Base-by-base conservation (phyloP, 2,888 invertebrate species). In the Nemurella pictetii region DNA sequence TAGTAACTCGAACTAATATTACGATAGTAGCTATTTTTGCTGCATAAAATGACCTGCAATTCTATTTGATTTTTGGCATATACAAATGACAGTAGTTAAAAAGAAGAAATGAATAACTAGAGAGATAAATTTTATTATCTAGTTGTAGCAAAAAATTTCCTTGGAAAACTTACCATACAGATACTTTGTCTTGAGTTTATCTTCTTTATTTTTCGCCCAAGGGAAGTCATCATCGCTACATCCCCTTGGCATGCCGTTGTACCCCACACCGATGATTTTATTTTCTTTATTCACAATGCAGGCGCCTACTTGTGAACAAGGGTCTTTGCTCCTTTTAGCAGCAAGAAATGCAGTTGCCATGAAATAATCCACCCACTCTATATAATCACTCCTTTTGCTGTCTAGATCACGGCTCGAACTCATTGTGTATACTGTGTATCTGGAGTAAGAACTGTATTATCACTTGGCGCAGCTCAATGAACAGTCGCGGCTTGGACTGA, bases 231-330 rank as follows among this genome's bases (percentile, higher is more conserved):
- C 96, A 90, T 99, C 99, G 88, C 91, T 91, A 89, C 98, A 99
- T 3, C 96, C 97, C 85, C 91, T 93, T 0, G 99, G 99, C 95
- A 99, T 97, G 0, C 99, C 99, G 92, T 99, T 99, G 89, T 99
- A 99, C 86, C 99, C 99, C 86, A 98, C 93, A 28, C 97, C 97
- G 80, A 99, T 95, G 88, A 99, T 96, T 90, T 94, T 95, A 78
- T 97, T 96, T 0, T 96, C 94, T 35, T 92, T 90, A 89, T 97
- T 96, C 0, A 98, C 97, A 88, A 99, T 95, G 89, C 98, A 98
- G 5, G 98, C 98, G 3, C 99, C 99, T 26, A 98, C 98, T 93
- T 99, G 98, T 1, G 95, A 95, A 84, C 91, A 92, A 0, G 99
- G 99, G 91, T 99, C 99, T 91, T 99, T 99, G 89, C 98, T 98